Conservation (phyloP, 1,140 invertebrate genomes). For the Rhynchophorus ferrugineus region DNA sequence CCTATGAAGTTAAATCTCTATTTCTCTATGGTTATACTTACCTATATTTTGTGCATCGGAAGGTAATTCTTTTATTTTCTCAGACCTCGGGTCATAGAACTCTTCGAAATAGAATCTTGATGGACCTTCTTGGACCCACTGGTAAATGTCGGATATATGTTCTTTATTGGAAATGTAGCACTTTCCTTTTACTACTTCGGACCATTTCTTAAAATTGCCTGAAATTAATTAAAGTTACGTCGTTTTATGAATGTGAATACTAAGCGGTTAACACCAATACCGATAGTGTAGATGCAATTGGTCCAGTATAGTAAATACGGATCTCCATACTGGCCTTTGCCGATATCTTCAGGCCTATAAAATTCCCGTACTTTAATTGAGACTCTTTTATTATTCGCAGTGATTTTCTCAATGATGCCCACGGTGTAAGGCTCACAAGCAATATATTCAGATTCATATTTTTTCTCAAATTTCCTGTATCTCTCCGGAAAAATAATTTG, state of each 20-base stretch:
- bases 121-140: constrained; percentile 58
- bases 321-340: constrained; percentile 49
- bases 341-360: constrained; percentile 71
- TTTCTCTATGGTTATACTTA: too few species aligned
- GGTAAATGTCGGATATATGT: constrained; percentile 45
- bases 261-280: neutral
- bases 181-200: constrained; percentile 46
- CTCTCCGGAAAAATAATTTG: constrained; percentile 71
- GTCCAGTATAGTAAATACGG: constrained; percentile 72
- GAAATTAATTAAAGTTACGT: neutral
- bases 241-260: neutral
- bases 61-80: constrained; percentile 57
- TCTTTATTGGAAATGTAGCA: constrained; percentile 38
- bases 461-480: constrained; percentile 45
- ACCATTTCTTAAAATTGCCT: constrained; percentile 16
- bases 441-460: constrained; percentile 59
- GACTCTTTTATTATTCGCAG: constrained; percentile 46
- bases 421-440: constrained; percentile 67
- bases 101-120: constrained; percentile 71
- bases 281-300: constrained; percentile 47
- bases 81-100: constrained; percentile 54
- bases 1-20: too few species aligned
- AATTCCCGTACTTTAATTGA: constrained; percentile 61
- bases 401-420: constrained; percentile 30
- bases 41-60: constrained; percentile 51